These are phyloP conservation scores for Bombus affinis DNA, from an alignment of 1,140 invertebrate species.

Conservation along the genomic window DNA sequence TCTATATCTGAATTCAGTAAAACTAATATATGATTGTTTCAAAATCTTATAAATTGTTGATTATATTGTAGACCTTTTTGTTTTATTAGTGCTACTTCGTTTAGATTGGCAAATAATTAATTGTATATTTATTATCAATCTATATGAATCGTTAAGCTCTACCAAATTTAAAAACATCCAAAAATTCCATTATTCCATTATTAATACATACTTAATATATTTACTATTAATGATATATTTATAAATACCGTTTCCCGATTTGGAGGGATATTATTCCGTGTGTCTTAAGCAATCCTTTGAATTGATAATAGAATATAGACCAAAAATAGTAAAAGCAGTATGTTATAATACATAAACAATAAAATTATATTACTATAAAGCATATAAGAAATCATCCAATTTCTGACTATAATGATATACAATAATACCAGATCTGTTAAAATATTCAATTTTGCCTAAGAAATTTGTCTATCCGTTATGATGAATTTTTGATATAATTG, in stretches of 20 bases:
- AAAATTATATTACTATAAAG: slow-evolving; percentile 51
- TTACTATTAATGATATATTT: slow-evolving; percentile 28
- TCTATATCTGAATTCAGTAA: slow-evolving; percentile 60
- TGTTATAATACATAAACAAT: slow-evolving; percentile 51
- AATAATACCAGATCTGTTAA: background rate
- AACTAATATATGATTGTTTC: slow-evolving; percentile 35
- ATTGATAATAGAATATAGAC: slow-evolving; percentile 24
- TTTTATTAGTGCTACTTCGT: slow-evolving; percentile 45
- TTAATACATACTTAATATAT: slow-evolving; percentile 56
- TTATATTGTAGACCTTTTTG: slow-evolving; percentile 41
- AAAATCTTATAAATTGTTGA: slow-evolving; percentile 33
- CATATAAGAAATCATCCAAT: slow-evolving; percentile 7
- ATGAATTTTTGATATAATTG: slow-evolving; percentile 17
- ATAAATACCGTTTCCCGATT: slow-evolving; percentile 13
- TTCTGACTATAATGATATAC: slow-evolving; percentile 45
- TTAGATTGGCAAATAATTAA: slow-evolving; percentile 56
- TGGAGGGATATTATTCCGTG: slow-evolving; percentile 2
- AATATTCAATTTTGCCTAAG: background rate
- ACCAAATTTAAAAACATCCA: slow-evolving; percentile 10
- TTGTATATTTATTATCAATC: slow-evolving; percentile 51
- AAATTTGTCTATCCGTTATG: background rate
- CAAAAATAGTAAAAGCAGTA: slow-evolving; percentile 13
- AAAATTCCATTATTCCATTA: slow-evolving; percentile 26
- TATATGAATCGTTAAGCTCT: slow-evolving; percentile 21
- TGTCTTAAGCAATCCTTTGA: slow-evolving; percentile 24